Percentiles rank a stretch among this genome's conserved stretches.
phyloP scores from a whole-genome alignment of 2,113 vertebrate genomes.

The Periophthalmodon schlosseri region DNA sequence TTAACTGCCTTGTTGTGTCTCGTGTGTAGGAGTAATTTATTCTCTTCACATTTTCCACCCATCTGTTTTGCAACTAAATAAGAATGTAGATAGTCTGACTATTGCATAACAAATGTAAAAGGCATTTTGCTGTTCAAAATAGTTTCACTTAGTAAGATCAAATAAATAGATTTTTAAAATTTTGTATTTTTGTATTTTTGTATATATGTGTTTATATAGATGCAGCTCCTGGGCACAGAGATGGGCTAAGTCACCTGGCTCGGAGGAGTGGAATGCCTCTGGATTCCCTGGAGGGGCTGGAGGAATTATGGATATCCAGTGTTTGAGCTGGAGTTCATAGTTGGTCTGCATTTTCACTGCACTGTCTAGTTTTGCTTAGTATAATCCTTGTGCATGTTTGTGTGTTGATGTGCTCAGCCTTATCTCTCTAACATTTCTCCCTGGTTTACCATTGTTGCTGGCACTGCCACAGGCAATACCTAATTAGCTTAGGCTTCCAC shows the following conservation, averaged over 20 bases:
- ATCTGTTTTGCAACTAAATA: slow-evolving; percentile 57
- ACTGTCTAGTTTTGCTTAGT: neutral
- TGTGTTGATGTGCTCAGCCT: slow-evolving; percentile 47
- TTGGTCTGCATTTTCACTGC: neutral
- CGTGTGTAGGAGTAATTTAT: slow-evolving; percentile 62
- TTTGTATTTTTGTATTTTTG: too few relatives aligned
- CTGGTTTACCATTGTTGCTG: slow-evolving; percentile 47
- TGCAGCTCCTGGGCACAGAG: too few relatives aligned
- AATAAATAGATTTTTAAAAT: too few relatives aligned
- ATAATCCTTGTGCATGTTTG: slow-evolving; percentile 33
- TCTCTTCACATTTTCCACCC: slow-evolving; percentile 51
- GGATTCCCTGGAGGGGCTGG: neutral
- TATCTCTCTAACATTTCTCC: slow-evolving; percentile 55
- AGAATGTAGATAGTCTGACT: slow-evolving; percentile 22
- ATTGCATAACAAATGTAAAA: slow-evolving; percentile 34
- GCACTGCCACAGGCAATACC: slow-evolving; percentile 38
- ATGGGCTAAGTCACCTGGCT: too few relatives aligned
- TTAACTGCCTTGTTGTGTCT: slow-evolving; percentile 7
- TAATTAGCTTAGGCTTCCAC: slow-evolving; percentile 61
- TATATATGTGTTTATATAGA: too few relatives aligned
- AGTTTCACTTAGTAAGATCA: too few relatives aligned
- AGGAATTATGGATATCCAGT: neutral
- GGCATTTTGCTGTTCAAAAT: slow-evolving; percentile 22
- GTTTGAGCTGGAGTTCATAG: neutral
- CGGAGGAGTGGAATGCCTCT: too few relatives aligned